These are phyloP conservation scores for Amorpha juglandis DNA, from an alignment of 2,888 invertebrate species.

Conservation along the genomic window DNA sequence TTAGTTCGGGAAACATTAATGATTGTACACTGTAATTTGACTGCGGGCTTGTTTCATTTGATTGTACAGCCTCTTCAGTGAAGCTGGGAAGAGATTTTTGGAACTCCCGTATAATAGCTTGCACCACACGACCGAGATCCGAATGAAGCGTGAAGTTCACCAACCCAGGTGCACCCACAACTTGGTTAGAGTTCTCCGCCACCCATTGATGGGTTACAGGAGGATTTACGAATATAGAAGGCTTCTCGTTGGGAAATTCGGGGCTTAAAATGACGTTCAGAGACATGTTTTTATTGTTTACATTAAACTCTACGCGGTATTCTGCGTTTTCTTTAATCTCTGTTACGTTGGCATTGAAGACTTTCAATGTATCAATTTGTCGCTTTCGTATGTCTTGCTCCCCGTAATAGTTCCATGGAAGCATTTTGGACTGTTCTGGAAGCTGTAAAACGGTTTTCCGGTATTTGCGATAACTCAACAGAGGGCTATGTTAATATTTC, in stretches of 20 bases:
- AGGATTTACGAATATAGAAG: slow-evolving; percentile 87
- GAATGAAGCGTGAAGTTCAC: slow-evolving; percentile 91
- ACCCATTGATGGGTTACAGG: slow-evolving; percentile 89
- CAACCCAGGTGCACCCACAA: slow-evolving; percentile 89
- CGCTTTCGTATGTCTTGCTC: slow-evolving; percentile 86
- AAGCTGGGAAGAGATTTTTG: slow-evolving; percentile 81
- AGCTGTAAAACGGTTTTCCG: too few species aligned
- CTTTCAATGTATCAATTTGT: slow-evolving; percentile 92
- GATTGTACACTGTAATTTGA: slow-evolving; percentile 56
- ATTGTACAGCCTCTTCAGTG: slow-evolving; percentile 66
- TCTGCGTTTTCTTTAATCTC: slow-evolving; percentile 89
- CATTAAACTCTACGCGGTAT: slow-evolving; percentile 88
- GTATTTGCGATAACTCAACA: neutral
- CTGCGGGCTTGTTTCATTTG: slow-evolving; percentile 62
- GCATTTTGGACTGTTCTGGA: slow-evolving; percentile 68
- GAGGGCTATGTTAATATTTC: too few species aligned
- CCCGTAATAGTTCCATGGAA: slow-evolving; percentile 81
- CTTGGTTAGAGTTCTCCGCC: slow-evolving; percentile 86
- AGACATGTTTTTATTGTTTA: slow-evolving; percentile 86
- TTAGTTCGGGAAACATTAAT: slow-evolving; percentile 69
- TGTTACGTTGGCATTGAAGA: slow-evolving; percentile 92
- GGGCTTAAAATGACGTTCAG: slow-evolving; percentile 87
- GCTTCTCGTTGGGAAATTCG: slow-evolving; percentile 91
- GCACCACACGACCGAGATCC: slow-evolving; percentile 91
- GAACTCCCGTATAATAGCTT: slow-evolving; percentile 91